phyloP scores from a whole-genome alignment of 1,140 invertebrate species.

The Panagrolaimus sp. region DNA sequence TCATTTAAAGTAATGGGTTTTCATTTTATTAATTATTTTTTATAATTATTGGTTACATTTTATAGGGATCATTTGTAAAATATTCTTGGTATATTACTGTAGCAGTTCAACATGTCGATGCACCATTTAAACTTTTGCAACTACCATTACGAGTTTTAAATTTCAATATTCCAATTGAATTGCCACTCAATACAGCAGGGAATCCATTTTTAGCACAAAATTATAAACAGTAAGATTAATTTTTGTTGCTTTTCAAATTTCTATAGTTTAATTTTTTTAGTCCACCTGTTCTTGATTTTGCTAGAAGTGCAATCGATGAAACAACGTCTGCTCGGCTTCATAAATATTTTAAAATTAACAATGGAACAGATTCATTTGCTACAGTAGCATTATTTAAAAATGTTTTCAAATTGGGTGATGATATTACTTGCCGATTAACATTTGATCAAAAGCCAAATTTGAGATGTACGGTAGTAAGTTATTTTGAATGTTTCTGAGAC shows the following conservation, averaged over 20 bases:
- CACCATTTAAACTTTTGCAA: slow-evolving; percentile 36
- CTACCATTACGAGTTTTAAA: slow-evolving; percentile 32
- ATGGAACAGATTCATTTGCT: slow-evolving; percentile 35
- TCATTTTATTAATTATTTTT: slow-evolving; percentile 1
- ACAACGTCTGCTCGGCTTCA: slow-evolving; percentile 8
- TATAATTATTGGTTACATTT: neutral
- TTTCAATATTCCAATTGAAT: neutral
- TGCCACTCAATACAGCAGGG: slow-evolving; percentile 4
- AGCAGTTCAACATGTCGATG: slow-evolving; percentile 53
- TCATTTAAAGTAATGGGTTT: slow-evolving; percentile 39
- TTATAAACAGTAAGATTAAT: slow-evolving; percentile 17
- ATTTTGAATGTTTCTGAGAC: too few species aligned
- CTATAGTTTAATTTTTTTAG: slow-evolving; percentile 19
- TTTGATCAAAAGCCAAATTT: slow-evolving; percentile 23
- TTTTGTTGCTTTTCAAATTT: slow-evolving; percentile 35
- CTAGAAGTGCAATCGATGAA: slow-evolving; percentile 16
- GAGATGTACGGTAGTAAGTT: neutral
- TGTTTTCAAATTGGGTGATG: slow-evolving; percentile 53
- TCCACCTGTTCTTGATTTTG: slow-evolving; percentile 21
- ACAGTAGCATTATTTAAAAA: slow-evolving; percentile 46
- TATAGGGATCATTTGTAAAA: slow-evolving; percentile 46
- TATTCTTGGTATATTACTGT: slow-evolving; percentile 49
- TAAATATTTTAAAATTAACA: slow-evolving; percentile 53
- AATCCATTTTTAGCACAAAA: neutral
- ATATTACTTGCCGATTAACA: slow-evolving; percentile 32